These are phyloP conservation scores for Thecophora atra DNA, from an alignment of 2,888 invertebrate species.

Conservation along the genomic window DNA sequence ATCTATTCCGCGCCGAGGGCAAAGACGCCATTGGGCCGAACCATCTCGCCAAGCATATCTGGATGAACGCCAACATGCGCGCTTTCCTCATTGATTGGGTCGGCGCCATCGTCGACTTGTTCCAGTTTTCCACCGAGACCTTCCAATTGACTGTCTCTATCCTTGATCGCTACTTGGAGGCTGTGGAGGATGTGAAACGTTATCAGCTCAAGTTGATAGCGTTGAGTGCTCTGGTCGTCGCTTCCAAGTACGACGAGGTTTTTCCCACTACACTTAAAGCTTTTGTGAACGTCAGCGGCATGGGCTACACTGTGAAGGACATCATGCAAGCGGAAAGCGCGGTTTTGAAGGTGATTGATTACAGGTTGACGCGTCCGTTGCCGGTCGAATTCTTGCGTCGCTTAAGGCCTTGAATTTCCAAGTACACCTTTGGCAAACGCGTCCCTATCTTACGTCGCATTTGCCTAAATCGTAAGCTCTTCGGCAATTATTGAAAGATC, in stretches of 20 bases:
- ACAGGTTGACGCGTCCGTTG: slow-evolving; percentile 84
- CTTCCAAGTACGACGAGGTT: slow-evolving; percentile 95
- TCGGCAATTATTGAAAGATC: too few species aligned
- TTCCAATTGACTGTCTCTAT: slow-evolving; percentile 88
- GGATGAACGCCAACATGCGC: slow-evolving; percentile 85
- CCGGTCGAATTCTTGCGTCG: slow-evolving; percentile 90
- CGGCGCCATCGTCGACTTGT: slow-evolving; percentile 88
- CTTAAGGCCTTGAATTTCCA: too few species aligned
- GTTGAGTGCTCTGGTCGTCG: slow-evolving; percentile 87
- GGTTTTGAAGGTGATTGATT: slow-evolving; percentile 80
- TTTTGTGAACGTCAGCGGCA: slow-evolving; percentile 91
- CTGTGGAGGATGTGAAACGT: slow-evolving; percentile 71
- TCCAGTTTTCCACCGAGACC: slow-evolving; percentile 86
- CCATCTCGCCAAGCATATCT: slow-evolving; percentile 74
- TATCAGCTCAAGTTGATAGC: slow-evolving; percentile 87
- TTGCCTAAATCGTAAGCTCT: too few species aligned
- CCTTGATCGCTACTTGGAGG: slow-evolving; percentile 84
- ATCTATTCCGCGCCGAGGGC: slow-evolving; percentile 79
- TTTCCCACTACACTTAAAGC: slow-evolving; percentile 87
- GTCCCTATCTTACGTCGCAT: too few species aligned
- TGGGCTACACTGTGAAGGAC: slow-evolving; percentile 81
- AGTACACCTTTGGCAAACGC: too few species aligned
- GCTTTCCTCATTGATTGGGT: slow-evolving; percentile 94
- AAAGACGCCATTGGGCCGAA: slow-evolving; percentile 73
- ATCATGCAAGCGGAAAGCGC: slow-evolving; percentile 84